Evolutionary conservation across 2,888 invertebrate species (phyloP), one percentile per base, ranked within the genome.

Genomic region (Drosophila neotestacea): DNA sequence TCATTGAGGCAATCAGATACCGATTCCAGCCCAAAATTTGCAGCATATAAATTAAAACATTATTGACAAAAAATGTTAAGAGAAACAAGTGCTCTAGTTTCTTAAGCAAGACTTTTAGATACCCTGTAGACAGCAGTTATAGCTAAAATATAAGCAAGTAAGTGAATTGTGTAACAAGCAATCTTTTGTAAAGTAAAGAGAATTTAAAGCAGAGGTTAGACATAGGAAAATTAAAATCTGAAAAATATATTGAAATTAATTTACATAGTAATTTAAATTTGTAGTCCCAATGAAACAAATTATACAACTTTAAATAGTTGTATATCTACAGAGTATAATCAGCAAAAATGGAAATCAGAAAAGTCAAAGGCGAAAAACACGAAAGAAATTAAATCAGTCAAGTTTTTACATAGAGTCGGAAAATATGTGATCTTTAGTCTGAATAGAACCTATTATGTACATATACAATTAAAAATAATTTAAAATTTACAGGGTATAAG

Each of bases 11-110:
- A 69, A 78, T 78, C 61, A 73, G 39, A 77, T 59, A 22, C 42
- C 48, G 60, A 46, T 62, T 51, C 44, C 67, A 58, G 52, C 52
- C 61, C 60, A 56, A 76, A 78, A 74, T 73, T 72, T 67, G 61
- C 70, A 73, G 85, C 70, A 62, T 58, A 71, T 88, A 85, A 84
- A 84, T 84, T 85, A 85, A 85, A 84, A 88, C 88, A 88, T 84
- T 85, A 79, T 71, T 48, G 67, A 13, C 39, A 48, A 46, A 59
- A 13, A 32, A 30, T 32, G 9, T 6, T 6, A 34, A 9, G 5
- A 62, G 7, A 28, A 44, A 27, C 4, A 28, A 42, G 28, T 38
- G 61, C 10, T 39, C 30, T 30, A 22, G 6, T 30, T 16, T 22
- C n/a, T 0, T 4, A 5, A 13, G 41, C 41, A 22, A 7, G 16